Percentiles rank a stretch among this genome's conserved stretches.
Evolutionary conservation across 2,797 vertebrate species (phyloP).

Genomic region (Esox lucius): DNA sequence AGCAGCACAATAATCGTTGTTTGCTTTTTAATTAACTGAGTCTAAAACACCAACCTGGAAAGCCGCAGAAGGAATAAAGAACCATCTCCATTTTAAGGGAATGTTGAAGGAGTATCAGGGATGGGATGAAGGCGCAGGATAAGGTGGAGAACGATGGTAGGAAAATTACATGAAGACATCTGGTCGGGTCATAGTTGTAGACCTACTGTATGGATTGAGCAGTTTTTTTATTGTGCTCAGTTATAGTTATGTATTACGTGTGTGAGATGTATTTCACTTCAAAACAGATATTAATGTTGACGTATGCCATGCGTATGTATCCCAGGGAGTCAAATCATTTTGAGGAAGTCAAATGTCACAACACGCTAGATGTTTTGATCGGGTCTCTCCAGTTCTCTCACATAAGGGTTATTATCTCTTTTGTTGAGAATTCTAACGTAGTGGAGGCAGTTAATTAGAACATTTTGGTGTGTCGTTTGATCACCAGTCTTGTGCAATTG

Average conservation of each 20-base stretch:
- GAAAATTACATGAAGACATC: constrained; percentile 13
- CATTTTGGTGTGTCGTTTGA: too few relatives aligned
- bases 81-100: background rate
- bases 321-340: too few relatives aligned
- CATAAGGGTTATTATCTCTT: too few relatives aligned
- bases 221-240: constrained; percentile 39
- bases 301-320: background rate
- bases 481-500: too few relatives aligned
- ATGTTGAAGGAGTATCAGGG: background rate
- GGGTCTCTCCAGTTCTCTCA: too few relatives aligned
- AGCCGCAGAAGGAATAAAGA: constrained; percentile 37
- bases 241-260: constrained; percentile 26
- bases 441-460: too few relatives aligned
- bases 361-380: too few relatives aligned
- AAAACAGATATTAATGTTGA: constrained; percentile 20
- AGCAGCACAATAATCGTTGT: constrained; percentile 69
- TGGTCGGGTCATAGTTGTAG: constrained; percentile 25
- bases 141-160: background rate
- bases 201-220: constrained; percentile 48
- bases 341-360: too few relatives aligned
- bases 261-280: constrained; percentile 13
- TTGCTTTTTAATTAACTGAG: constrained; percentile 70
- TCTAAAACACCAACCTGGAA: constrained; percentile 63
- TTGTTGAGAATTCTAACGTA: too few relatives aligned
- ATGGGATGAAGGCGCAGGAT: background rate